Percentiles rank a stretch among this genome's conserved stretches.
Conservation (phyloP, 1,140 invertebrate genomes). For the Protaetia brevitarsis region DNA sequence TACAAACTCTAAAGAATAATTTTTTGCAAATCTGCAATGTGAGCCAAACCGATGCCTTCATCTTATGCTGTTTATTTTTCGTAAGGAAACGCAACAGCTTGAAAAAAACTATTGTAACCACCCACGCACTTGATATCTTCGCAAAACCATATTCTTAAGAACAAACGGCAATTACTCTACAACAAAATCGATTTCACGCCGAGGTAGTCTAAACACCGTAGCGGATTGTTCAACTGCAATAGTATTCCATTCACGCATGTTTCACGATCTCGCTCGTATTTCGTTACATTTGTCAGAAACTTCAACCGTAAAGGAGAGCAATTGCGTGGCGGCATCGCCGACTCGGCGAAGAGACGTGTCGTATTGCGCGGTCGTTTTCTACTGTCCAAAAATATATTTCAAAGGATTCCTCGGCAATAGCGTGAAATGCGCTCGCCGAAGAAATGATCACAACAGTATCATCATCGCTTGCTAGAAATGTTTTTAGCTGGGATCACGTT, state of each 20-base stretch:
- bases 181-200: slow-evolving; percentile 15
- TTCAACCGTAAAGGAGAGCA: slow-evolving; percentile 13
- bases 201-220: background rate
- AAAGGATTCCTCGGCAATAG: slow-evolving; percentile 29
- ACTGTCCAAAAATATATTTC: slow-evolving; percentile 30
- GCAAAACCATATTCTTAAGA: background rate
- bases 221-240: slow-evolving; percentile 9
- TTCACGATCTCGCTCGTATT: background rate
- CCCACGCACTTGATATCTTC: no score
- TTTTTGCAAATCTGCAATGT: no score
- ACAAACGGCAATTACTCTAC: slow-evolving; percentile 4
- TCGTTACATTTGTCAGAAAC: slow-evolving; percentile 20
- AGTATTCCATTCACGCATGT: slow-evolving; percentile 9
- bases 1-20: no score
- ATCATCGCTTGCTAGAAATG: background rate
- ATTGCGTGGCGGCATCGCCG: slow-evolving; percentile 8
- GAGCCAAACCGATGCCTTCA: no score
- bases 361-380: slow-evolving; percentile 10
- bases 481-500: background rate
- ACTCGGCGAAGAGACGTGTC: background rate
- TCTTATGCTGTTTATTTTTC: no score
- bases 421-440: slow-evolving; percentile 26
- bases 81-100: no score
- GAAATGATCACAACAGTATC: slow-evolving; percentile 14
- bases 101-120: no score